A percentile compares a stretch with the other conserved stretches of the same genome.
Evolutionary conservation across 2,888 invertebrate species (phyloP).

Genomic region (Pasiphila rectangulata): DNA sequence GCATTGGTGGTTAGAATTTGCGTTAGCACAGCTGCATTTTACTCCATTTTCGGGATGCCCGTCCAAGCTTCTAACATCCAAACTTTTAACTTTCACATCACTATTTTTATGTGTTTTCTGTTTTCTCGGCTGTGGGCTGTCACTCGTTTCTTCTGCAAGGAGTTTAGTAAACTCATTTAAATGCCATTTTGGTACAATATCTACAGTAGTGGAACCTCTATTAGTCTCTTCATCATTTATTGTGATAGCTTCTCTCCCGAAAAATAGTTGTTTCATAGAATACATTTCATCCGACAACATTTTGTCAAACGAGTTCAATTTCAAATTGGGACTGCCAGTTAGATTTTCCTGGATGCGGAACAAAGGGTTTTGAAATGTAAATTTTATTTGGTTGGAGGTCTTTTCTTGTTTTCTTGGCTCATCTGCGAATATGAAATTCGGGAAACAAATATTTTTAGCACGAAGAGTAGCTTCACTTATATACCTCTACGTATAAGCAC

Average conservation of each 20-base stretch:
- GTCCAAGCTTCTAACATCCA: conserved; percentile 57
- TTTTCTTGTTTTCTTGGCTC: conserved; percentile 20
- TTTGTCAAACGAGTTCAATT: conserved; percentile 58
- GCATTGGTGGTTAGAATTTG: conserved; percentile 18
- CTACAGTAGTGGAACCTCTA: conserved; percentile 42
- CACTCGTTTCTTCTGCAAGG: conserved; percentile 1
- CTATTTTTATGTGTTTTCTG: conserved; percentile 6
- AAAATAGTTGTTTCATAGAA: conserved; percentile 53
- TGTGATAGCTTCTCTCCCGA: conserved; percentile 44
- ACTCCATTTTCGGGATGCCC: conserved; percentile 16
- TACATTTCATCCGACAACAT: conserved; percentile 63
- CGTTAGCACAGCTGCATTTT: conserved; percentile 25
- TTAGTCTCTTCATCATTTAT: conserved; percentile 39
- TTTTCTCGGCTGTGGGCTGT: conserved; percentile 13
- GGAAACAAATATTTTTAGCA: too few species aligned
- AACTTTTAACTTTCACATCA: conserved; percentile 39
- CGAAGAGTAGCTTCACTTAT: too few species aligned
- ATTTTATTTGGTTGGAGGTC: background rate
- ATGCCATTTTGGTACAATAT: conserved; percentile 59
- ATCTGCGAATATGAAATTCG: conserved; percentile 41
- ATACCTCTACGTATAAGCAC: too few species aligned
- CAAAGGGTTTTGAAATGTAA: conserved; percentile 33
- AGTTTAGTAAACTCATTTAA: background rate
- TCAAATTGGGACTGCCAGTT: conserved; percentile 44
- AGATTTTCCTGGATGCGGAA: conserved; percentile 38